Conservation (phyloP, 2,888 invertebrate species). For the Tribolium freemani region DNA sequence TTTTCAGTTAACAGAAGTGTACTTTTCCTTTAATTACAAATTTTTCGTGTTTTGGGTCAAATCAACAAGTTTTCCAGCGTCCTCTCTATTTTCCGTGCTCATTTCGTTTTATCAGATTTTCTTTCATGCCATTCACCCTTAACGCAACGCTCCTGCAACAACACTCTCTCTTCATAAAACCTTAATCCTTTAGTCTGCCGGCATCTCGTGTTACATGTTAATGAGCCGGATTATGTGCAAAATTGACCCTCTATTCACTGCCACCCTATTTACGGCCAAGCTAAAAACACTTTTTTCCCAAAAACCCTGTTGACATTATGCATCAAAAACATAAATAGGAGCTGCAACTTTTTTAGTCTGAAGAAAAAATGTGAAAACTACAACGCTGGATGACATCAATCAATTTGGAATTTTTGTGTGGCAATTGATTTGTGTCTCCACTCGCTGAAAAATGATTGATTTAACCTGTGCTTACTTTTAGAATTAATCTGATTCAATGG, state of each 20-base stretch:
- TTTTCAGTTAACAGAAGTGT: no score
- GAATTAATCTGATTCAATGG: no score
- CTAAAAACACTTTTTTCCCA: not conserved
- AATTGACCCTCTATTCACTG: constrained; percentile 25
- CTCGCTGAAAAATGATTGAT: no score
- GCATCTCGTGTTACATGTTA: constrained; percentile 53
- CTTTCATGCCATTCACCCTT: constrained; percentile 19
- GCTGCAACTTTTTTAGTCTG: no score
- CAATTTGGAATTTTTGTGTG: no score
- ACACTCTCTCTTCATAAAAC: constrained; percentile 30
- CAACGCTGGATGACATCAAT: no score
- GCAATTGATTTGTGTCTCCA: no score
- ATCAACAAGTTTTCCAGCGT: constrained; percentile 30
- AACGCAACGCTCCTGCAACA: constrained; percentile 5
- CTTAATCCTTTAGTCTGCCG: constrained; percentile 49
- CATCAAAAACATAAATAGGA: no score
- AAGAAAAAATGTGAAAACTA: no score
- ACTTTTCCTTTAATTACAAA: no score
- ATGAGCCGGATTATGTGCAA: constrained; percentile 48
- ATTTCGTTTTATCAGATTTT: constrained; percentile 32
- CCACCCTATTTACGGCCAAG: not conserved
- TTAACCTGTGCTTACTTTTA: no score
- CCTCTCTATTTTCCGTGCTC: not conserved
- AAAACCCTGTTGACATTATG: no score
- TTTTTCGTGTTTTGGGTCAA: not conserved